Conservation (phyloP, 2,888 invertebrate genomes). For the Leptinotarsa peninsularis region DNA sequence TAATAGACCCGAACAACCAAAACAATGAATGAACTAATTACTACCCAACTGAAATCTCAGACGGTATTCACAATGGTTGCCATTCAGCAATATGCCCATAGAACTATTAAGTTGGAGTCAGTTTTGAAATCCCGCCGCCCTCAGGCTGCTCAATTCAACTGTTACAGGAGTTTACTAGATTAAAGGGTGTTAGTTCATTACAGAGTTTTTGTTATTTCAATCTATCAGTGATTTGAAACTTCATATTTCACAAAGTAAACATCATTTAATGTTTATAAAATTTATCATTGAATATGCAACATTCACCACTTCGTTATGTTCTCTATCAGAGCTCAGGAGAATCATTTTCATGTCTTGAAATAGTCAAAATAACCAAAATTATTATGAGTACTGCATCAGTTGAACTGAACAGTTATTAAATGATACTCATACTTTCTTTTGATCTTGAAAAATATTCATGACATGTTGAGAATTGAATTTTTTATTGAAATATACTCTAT, state of each 20-base stretch:
- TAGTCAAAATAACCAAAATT: too few species aligned
- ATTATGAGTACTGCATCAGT: too few species aligned
- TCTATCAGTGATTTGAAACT: neutral
- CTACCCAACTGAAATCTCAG: conserved; percentile 29
- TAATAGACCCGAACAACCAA: conserved; percentile 41
- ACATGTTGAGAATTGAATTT: too few species aligned
- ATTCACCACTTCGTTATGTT: too few species aligned
- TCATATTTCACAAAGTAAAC: neutral
- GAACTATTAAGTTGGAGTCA: conserved; percentile 41
- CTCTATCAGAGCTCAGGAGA: too few species aligned
- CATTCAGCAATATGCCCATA: conserved; percentile 47
- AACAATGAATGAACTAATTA: conserved; percentile 45
- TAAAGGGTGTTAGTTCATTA: neutral
- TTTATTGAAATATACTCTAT: too few species aligned
- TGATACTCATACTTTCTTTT: too few species aligned
- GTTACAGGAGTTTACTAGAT: neutral
- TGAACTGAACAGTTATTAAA: too few species aligned
- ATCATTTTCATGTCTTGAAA: too few species aligned
- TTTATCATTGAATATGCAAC: too few species aligned
- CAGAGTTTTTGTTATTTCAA: neutral
- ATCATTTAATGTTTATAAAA: too few species aligned
- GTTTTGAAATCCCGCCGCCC: conserved; percentile 21
- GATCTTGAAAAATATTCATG: too few species aligned
- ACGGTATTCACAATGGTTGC: conserved; percentile 45
- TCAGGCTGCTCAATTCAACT: neutral